phyloP scores from a whole-genome alignment of 2,888 invertebrate genomes.

The Diadromus collaris region DNA sequence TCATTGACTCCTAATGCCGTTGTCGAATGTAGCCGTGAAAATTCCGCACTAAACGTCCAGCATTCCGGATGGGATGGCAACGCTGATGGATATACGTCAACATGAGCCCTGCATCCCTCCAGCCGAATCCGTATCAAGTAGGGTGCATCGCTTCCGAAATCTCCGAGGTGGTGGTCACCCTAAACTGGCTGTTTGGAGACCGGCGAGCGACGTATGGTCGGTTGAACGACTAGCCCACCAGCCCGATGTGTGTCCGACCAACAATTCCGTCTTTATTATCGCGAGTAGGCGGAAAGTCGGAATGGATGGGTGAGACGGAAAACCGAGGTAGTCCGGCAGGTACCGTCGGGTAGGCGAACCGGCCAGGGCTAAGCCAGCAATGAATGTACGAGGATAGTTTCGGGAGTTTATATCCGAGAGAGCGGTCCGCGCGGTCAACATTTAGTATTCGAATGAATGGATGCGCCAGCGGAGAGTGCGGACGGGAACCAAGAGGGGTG shows the following conservation, averaged over 20 bases:
- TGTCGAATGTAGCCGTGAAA: slow-evolving; percentile 20
- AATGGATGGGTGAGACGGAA: slow-evolving; percentile 7
- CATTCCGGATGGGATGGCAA: slow-evolving; percentile 36
- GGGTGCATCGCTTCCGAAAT: slow-evolving; percentile 17
- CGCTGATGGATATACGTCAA: slow-evolving; percentile 39
- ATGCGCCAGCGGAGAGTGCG: slow-evolving; percentile 42
- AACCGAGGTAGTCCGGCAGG: slow-evolving; percentile 22
- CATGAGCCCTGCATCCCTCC: neutral
- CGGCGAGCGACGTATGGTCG: slow-evolving; percentile 11
- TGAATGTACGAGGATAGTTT: slow-evolving; percentile 37
- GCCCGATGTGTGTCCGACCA: slow-evolving; percentile 10
- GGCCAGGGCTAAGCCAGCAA: slow-evolving; percentile 27
- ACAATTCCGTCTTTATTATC: slow-evolving; percentile 35
- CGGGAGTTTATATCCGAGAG: slow-evolving; percentile 30
- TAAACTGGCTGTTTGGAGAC: neutral
- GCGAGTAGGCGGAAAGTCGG: slow-evolving; percentile 8
- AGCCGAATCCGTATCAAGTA: slow-evolving; percentile 5
- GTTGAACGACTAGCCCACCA: slow-evolving; percentile 25
- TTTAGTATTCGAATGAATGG: slow-evolving; percentile 57
- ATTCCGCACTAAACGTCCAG: neutral
- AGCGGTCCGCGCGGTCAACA: slow-evolving; percentile 18
- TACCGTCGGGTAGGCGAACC: slow-evolving; percentile 5
- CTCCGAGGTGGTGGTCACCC: slow-evolving; percentile 15
- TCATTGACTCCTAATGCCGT: slow-evolving; percentile 23
- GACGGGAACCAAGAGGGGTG: slow-evolving; percentile 28